Conservation (phyloP, 2,113 vertebrate species). For the Hippopotamus amphibius region DNA sequence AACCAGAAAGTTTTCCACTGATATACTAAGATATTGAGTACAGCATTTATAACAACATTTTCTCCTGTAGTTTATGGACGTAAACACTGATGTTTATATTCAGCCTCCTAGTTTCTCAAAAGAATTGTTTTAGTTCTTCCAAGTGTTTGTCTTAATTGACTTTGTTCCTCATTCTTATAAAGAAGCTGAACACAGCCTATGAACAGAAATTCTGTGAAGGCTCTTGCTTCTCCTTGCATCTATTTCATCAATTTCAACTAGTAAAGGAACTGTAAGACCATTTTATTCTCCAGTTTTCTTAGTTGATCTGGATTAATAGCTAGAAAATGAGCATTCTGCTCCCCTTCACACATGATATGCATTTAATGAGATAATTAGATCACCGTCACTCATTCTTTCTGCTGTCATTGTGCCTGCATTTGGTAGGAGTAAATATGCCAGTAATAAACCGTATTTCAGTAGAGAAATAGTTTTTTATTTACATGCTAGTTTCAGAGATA, state of each 20-base stretch:
- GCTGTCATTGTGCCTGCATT: neutral
- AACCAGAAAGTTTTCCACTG: neutral
- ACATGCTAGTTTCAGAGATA: neutral
- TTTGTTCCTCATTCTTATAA: neutral
- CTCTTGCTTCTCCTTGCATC: neutral
- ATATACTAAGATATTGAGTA: neutral
- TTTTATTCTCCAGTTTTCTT: slow-evolving; percentile 35
- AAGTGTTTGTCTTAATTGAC: neutral
- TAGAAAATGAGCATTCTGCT: slow-evolving; percentile 40
- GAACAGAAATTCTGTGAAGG: neutral
- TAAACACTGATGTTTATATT: neutral
- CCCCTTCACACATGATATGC: neutral
- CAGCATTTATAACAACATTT: neutral
- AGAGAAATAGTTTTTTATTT: neutral
- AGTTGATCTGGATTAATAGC: slow-evolving; percentile 27
- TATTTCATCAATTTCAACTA: neutral
- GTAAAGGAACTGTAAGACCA: neutral
- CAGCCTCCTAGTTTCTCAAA: neutral
- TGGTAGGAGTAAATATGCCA: neutral
- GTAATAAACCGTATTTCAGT: neutral
- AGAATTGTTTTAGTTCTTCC: neutral
- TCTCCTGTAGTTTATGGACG: neutral
- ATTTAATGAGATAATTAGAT: slow-evolving; percentile 58
- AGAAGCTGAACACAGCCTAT: neutral
- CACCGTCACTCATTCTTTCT: neutral